Conservation (phyloP, 2,113 vertebrate species). For the Zeus faber region DNA sequence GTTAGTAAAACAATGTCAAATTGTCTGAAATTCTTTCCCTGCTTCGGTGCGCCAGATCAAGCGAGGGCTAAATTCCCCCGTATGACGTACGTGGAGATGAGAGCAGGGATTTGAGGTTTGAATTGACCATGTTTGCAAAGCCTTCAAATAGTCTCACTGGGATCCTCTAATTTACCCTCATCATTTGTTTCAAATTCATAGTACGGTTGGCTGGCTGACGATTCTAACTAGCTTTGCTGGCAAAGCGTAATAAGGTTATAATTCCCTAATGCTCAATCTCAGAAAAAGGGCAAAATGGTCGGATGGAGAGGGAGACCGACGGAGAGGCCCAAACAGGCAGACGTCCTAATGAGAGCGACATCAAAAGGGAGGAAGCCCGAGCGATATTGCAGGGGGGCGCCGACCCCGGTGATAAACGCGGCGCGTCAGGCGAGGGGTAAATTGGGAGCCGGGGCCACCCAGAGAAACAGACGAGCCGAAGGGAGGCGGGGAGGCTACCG, state of each 20-base stretch:
- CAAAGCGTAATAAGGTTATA: constrained; percentile 15
- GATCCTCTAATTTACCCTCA: too few species aligned
- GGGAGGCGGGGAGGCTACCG: constrained; percentile 14
- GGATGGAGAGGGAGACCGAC: not conserved
- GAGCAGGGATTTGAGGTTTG: too few species aligned
- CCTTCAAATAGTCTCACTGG: too few species aligned
- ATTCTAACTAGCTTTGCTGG: constrained; percentile 44
- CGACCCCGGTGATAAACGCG: constrained; percentile 22
- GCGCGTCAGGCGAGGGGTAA: constrained; percentile 20
- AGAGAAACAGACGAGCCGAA: constrained; percentile 31
- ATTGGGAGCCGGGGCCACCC: constrained; percentile 36
- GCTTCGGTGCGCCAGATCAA: too few species aligned
- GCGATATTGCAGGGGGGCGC: constrained; percentile 19
- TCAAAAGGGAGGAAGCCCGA: constrained; percentile 39
- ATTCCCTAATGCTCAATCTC: too few species aligned
- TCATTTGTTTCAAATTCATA: too few species aligned
- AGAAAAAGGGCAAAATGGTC: not conserved
- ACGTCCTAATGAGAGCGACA: constrained; percentile 24
- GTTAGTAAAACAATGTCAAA: too few species aligned
- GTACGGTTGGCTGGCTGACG: too few species aligned
- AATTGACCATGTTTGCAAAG: too few species aligned
- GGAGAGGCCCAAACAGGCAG: constrained; percentile 32
- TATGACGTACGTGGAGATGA: too few species aligned
- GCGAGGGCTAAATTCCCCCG: too few species aligned
- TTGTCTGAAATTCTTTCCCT: too few species aligned